A percentile compares a stretch with the other conserved stretches of the same genome.
Evolutionary conservation across 2,113 vertebrate species (phyloP).

Genomic region (Thryonomys swinderianus): DNA sequence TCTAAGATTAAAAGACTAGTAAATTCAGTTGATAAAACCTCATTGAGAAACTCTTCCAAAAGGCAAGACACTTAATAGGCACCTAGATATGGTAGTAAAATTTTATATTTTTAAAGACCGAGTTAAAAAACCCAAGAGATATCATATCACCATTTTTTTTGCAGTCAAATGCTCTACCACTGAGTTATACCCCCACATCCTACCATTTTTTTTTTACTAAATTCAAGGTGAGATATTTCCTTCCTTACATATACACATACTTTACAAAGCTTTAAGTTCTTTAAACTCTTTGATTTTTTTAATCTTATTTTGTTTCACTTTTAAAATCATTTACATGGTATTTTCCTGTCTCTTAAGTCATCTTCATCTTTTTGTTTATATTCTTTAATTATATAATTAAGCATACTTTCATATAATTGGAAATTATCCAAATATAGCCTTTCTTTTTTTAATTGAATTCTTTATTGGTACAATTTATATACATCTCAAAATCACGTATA

Average conservation of each 20-base stretch:
- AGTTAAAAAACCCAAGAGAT: neutral
- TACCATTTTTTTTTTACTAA: too few species aligned
- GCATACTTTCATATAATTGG: neutral
- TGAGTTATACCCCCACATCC: too few species aligned
- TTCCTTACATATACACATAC: neutral
- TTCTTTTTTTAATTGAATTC: too few species aligned
- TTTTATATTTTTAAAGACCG: neutral
- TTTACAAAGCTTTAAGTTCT: neutral
- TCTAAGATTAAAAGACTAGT: neutral
- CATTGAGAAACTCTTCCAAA: neutral
- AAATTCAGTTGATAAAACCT: neutral
- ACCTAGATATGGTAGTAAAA: neutral
- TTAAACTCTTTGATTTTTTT: constrained; percentile 8
- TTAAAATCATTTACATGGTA: neutral
- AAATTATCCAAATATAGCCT: neutral
- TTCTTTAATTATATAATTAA: constrained; percentile 11
- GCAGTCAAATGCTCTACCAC: too few species aligned
- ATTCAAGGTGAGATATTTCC: neutral
- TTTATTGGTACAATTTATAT: too few species aligned
- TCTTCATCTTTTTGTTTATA: neutral
- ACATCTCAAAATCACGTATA: too few species aligned
- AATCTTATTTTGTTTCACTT: neutral
- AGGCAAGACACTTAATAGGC: neutral
- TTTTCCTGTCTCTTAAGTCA: neutral
- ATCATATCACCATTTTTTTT: neutral